These are phyloP conservation scores for Molossus molossus DNA, from an alignment of 2,797 vertebrate genomes.

Conservation along the genomic window DNA sequence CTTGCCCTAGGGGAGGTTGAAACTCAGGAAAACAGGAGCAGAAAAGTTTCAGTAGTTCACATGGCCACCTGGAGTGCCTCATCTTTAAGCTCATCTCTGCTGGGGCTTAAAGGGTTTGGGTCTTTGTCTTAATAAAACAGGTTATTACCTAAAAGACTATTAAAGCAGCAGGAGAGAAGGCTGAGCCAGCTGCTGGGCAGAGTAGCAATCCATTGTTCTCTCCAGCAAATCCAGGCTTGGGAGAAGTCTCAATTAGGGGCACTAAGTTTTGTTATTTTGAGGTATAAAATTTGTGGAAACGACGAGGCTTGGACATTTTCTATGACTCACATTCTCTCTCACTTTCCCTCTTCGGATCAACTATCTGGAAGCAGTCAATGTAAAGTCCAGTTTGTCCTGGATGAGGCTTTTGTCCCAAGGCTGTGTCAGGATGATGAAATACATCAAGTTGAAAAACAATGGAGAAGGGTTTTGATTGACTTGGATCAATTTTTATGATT, in stretches of 20 bases:
- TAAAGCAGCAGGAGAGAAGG: slow-evolving; percentile 76
- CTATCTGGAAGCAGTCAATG: slow-evolving; percentile 15
- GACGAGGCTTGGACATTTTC: slow-evolving; percentile 10
- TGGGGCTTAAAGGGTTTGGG: slow-evolving; percentile 77
- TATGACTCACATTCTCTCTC: not conserved
- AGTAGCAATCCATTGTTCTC: slow-evolving; percentile 31
- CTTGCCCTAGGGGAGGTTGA: not conserved
- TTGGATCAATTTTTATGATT: slow-evolving; percentile 68
- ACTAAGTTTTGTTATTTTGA: slow-evolving; percentile 56
- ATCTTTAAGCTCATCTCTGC: slow-evolving; percentile 77
- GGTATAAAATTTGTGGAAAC: slow-evolving; percentile 38
- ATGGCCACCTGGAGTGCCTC: slow-evolving; percentile 56
- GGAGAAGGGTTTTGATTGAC: slow-evolving; percentile 45
- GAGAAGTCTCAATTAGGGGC: slow-evolving; percentile 3
- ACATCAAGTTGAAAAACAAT: not conserved
- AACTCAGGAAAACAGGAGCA: slow-evolving; percentile 16
- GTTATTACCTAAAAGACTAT: slow-evolving; percentile 79
- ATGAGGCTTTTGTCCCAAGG: slow-evolving; percentile 63
- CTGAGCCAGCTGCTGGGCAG: slow-evolving; percentile 77
- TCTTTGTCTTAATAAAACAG: slow-evolving; percentile 83
- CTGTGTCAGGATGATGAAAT: slow-evolving; percentile 72
- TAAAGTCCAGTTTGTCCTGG: slow-evolving; percentile 36
- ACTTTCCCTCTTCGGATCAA: not conserved
- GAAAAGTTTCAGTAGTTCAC: slow-evolving; percentile 50
- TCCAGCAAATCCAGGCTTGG: not conserved